Percentiles rank a stretch among this genome's conserved stretches.
Evolutionary conservation across 2,797 vertebrate genomes (phyloP).

Genomic region (Lithobates sylvaticus): DNA sequence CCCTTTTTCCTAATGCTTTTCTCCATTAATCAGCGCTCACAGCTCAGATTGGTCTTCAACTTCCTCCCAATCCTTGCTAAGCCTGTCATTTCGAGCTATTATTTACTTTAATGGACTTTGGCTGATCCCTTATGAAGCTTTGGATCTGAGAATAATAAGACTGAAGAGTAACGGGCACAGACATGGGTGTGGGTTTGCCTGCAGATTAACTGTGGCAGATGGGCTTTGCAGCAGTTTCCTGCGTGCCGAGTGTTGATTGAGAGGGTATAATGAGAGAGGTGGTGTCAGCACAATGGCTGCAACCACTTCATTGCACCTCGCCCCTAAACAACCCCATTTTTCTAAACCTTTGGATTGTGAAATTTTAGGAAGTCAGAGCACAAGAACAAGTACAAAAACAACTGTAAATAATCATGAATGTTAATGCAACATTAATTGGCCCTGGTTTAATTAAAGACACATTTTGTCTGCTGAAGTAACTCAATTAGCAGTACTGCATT

Average conservation of each 20-base stretch:
- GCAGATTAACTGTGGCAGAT: conserved; percentile 99
- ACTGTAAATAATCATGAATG: conserved; percentile 99
- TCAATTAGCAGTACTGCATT: conserved; percentile 4
- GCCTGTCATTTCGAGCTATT: conserved; percentile 99
- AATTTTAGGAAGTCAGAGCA: conserved; percentile 95
- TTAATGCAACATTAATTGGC: conserved; percentile 99
- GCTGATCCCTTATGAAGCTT: conserved; percentile 99
- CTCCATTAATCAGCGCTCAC: conserved; percentile 99
- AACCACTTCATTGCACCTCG: conserved; percentile 97
- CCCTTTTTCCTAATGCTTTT: conserved; percentile 94
- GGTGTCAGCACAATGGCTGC: conserved; percentile 97
- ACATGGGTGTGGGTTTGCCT: conserved; percentile 95
- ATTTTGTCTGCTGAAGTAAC: conserved; percentile 63
- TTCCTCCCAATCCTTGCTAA: conserved; percentile 99
- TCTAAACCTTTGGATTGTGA: conserved; percentile 88
- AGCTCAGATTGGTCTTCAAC: conserved; percentile 99
- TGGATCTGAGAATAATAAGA: conserved; percentile 99
- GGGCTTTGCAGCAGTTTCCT: conserved; percentile 99
- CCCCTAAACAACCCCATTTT: conserved; percentile 97
- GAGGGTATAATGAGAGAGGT: conserved; percentile 99
- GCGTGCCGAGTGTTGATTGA: conserved; percentile 99
- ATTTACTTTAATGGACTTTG: conserved; percentile 99
- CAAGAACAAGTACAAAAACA: conserved; percentile 98
- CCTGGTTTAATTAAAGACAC: conserved; percentile 92
- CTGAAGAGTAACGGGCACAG: conserved; percentile 94